Base-by-base conservation (phyloP, 2,888 invertebrate species). In the Aleiodes alternator region DNA sequence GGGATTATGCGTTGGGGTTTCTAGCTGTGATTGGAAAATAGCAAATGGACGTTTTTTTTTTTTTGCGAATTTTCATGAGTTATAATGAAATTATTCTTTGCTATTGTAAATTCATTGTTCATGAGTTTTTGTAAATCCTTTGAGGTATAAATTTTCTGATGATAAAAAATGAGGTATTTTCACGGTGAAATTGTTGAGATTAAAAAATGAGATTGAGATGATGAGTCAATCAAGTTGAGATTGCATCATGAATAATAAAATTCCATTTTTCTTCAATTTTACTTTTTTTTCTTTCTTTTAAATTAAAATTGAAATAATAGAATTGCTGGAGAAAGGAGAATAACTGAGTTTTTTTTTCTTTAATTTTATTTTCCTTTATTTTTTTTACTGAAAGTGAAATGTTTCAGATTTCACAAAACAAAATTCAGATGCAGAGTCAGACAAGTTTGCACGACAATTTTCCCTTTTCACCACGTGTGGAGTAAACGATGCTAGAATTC, bases 381-480 rank as follows among this genome's bases (percentile, higher is more conserved):
- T 23, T 23, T 23, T 23, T 23, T 34, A 34, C 5, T 61, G 7
- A 16, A 7, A 8, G 4, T 64, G 48, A 64, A 64, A 64, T 64
- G 16, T 38, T 64, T 48, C 64, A 64, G 64, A 64, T 64, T 64
- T n/a, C 9, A 48, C 69, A 38, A 16, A 16, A 38, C 34, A 69
- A 55, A 73, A 68, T 68, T 66, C 31, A n/a, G 23, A 57, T 68
- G 68, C 64, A 68, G 56, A 73, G 64, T 64, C 56, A 66, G 64
- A 64, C 64, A 56, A 73, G 73, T 73, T 73, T 57, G 73, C 57
- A 48, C 73, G 73, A 68, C 68, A 73, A 73, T 73, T 73, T 73
- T 48, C 66, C 57, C 66, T 38, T 23, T 48, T 16, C n/a, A 43
- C 56, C 73, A 57, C 57, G 72, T 73, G 57, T 66, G 66, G 48